Evolutionary conservation across 2,888 invertebrate species (phyloP).

Genomic region (Stenchaetothrips biformis): DNA sequence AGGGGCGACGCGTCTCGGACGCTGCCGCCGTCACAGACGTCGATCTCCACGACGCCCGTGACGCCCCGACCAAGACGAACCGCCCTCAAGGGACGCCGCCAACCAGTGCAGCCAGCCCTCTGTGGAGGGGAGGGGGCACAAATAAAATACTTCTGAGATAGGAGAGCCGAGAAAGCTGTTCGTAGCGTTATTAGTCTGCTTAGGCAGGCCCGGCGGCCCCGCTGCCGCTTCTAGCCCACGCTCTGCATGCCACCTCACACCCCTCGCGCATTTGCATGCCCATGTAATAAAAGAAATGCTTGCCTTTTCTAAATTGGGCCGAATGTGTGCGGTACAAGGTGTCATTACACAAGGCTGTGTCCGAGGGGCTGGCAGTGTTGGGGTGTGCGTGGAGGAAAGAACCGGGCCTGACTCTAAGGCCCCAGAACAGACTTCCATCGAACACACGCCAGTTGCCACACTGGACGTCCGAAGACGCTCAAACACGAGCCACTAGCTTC

Average conservation of each 20-base stretch:
- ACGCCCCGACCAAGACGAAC: not conserved
- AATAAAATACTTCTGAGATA: not conserved
- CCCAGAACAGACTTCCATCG: too few species aligned
- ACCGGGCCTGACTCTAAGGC: too few species aligned
- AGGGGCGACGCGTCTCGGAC: not conserved
- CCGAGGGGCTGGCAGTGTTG: too few species aligned
- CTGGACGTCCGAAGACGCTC: too few species aligned
- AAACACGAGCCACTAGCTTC: too few species aligned
- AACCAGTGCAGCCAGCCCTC: not conserved
- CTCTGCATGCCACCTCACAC: not conserved
- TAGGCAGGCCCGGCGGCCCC: not conserved
- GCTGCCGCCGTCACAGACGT: not conserved
- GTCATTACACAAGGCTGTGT: too few species aligned
- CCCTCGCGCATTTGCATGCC: constrained; percentile 2
- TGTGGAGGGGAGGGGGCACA: not conserved
- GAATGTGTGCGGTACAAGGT: not conserved
- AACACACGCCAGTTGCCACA: too few species aligned
- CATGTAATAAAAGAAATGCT: constrained; percentile 18
- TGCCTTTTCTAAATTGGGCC: not conserved
- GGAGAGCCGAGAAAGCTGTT: not conserved
- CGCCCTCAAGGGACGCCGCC: not conserved
- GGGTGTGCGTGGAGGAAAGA: too few species aligned
- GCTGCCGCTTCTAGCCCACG: not conserved
- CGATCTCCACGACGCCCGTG: not conserved
- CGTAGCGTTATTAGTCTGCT: not conserved